Percentiles rank a stretch among this genome's conserved stretches.
Evolutionary conservation across 2,888 invertebrate genomes (phyloP).

Genomic region (Dascillus cervinus): DNA sequence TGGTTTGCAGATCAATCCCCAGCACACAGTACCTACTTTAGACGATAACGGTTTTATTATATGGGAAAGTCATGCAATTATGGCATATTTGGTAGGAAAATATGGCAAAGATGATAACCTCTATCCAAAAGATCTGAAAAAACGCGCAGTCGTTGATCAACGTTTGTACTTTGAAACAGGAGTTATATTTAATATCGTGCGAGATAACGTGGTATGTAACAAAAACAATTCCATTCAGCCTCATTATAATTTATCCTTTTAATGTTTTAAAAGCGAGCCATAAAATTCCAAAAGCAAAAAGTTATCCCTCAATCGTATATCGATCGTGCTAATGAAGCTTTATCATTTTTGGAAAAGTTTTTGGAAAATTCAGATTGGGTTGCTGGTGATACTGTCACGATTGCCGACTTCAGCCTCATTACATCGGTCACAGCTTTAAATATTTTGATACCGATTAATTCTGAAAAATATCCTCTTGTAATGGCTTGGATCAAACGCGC

Average conservation of each 20-base stretch:
- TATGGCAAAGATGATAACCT: constrained; percentile 44
- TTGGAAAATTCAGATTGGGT: constrained; percentile 44
- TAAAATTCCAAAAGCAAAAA: constrained; percentile 32
- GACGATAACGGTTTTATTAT: constrained; percentile 46
- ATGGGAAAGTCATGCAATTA: constrained; percentile 59
- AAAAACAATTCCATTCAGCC: background rate
- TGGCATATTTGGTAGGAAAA: constrained; percentile 50
- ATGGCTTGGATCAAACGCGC: constrained; percentile 29
- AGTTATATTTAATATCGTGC: constrained; percentile 44
- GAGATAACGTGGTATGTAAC: constrained; percentile 44
- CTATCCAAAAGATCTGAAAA: constrained; percentile 44
- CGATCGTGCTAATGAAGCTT: constrained; percentile 32
- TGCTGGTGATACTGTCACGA: constrained; percentile 45
- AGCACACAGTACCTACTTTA: constrained; percentile 56
- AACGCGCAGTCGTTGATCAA: constrained; percentile 45
- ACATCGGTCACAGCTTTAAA: constrained; percentile 31
- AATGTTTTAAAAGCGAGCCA: constrained; percentile 42
- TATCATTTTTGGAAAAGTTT: constrained; percentile 43
- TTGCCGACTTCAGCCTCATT: constrained; percentile 47
- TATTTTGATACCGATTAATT: constrained; percentile 31
- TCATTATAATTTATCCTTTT: background rate
- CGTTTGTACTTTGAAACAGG: constrained; percentile 46
- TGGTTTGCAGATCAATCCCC: constrained; percentile 55
- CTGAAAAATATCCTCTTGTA: constrained; percentile 30
- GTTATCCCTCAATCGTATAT: constrained; percentile 20